phyloP scores from a whole-genome alignment of 1,140 invertebrate species.

The Calliopsis andreniformis region DNA sequence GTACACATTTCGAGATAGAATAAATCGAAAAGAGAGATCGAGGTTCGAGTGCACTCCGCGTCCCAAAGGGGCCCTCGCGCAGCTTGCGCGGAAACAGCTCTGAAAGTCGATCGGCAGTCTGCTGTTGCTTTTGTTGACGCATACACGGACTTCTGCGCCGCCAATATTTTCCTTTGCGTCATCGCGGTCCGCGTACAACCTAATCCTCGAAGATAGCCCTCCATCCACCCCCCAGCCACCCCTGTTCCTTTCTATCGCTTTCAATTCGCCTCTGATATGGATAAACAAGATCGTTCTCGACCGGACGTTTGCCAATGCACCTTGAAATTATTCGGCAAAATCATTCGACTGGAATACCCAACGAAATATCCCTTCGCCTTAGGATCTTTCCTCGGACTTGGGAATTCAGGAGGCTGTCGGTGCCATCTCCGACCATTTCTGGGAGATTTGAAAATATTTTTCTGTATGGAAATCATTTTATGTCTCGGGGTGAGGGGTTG shows the following conservation, averaged over 20 bases:
- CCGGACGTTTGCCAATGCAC: conserved; percentile 20
- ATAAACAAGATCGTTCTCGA: conserved; percentile 39
- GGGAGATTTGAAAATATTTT: background rate
- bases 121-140: conserved; percentile 47
- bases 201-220: conserved; percentile 42
- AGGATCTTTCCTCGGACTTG: conserved; percentile 13
- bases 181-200: conserved; percentile 7
- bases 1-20: conserved; percentile 44
- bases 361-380: conserved; percentile 20
- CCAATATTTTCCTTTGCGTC: conserved; percentile 49
- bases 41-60: conserved; percentile 25
- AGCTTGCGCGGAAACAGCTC: conserved; percentile 49
- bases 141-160: conserved; percentile 24
- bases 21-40: conserved; percentile 50
- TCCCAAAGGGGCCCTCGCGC: conserved; percentile 39
- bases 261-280: conserved; percentile 43
- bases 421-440: conserved; percentile 10
- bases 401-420: conserved; percentile 7
- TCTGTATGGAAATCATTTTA: background rate
- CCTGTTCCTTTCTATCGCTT: conserved; percentile 43
- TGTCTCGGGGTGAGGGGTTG: background rate
- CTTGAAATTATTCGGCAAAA: conserved; percentile 32
- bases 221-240: too few relatives aligned
- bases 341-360: background rate
- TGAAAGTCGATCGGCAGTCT: conserved; percentile 47